Conservation (phyloP, 1,140 invertebrate genomes). For the Magallana angulata region DNA sequence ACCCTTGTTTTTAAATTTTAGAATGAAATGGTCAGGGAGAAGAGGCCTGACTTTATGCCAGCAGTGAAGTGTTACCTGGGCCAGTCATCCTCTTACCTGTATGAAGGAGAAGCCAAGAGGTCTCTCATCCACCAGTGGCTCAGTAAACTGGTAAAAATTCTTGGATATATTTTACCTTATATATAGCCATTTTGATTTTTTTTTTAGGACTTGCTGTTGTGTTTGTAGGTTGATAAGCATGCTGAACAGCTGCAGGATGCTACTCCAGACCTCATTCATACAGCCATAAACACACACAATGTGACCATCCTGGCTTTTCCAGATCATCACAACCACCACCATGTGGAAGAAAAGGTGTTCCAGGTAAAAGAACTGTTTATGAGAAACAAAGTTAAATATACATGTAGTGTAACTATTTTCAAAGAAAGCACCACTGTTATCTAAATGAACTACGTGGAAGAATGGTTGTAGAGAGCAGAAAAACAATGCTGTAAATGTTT, state of each 20-base stretch:
- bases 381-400: neutral
- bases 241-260: constrained; percentile 50
- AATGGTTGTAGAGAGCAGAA: no score
- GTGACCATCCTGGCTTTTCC: constrained; percentile 49
- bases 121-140: constrained; percentile 39
- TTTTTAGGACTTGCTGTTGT: neutral
- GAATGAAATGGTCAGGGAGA: constrained; percentile 24
- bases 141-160: constrained; percentile 24
- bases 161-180: no score
- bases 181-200: no score
- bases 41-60: constrained; percentile 29
- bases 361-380: constrained; percentile 19
- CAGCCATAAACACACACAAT: constrained; percentile 21
- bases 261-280: neutral
- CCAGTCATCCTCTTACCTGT: constrained; percentile 35
- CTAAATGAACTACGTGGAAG: no score
- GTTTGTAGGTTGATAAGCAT: constrained; percentile 37
- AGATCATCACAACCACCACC: constrained; percentile 37
- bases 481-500: no score
- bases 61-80: constrained; percentile 43
- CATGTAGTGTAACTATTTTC: no score
- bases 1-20: neutral
- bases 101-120: constrained; percentile 24
- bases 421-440: no score
- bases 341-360: constrained; percentile 53